These are phyloP conservation scores for Diaprepes abbreviatus DNA, from an alignment of 2,888 invertebrate genomes.

Conservation along the genomic window DNA sequence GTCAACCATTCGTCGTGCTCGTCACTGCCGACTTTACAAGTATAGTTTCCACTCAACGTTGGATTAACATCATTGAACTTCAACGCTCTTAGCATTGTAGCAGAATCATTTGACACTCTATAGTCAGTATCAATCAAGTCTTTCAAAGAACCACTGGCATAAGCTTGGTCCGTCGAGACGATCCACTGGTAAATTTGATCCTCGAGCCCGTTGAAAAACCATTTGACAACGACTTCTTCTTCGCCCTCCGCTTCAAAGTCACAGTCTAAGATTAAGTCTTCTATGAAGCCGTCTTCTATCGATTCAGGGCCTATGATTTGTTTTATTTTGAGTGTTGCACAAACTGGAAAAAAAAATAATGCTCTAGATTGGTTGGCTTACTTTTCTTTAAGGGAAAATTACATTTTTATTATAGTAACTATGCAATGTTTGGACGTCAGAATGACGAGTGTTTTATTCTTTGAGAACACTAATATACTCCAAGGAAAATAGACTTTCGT, in stretches of 20 bases:
- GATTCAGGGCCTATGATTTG: conserved; percentile 58
- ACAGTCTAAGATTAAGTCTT: conserved; percentile 68
- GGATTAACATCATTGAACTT: conserved; percentile 69
- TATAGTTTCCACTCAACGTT: conserved; percentile 71
- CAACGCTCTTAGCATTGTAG: conserved; percentile 69
- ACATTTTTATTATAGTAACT: no score
- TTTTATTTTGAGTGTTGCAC: conserved; percentile 58
- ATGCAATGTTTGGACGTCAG: no score
- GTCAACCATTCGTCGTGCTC: conserved; percentile 65
- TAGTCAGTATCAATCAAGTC: conserved; percentile 63
- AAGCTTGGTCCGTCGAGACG: conserved; percentile 55
- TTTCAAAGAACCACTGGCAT: conserved; percentile 62
- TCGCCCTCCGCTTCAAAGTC: conserved; percentile 66
- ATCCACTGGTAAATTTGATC: conserved; percentile 70
- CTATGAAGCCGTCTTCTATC: conserved; percentile 53
- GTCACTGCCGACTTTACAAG: conserved; percentile 71
- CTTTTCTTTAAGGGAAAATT: no score
- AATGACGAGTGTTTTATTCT: no score
- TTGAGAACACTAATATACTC: no score
- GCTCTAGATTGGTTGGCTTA: no score
- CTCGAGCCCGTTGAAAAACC: conserved; percentile 68
- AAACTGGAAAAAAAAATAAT: conserved; percentile 57
- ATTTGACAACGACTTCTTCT: conserved; percentile 67
- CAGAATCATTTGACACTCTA: conserved; percentile 20
- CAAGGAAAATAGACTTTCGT: no score